These are phyloP conservation scores for Remorina albescens DNA, from an alignment of 2,797 vertebrate species.

Conservation along the genomic window DNA sequence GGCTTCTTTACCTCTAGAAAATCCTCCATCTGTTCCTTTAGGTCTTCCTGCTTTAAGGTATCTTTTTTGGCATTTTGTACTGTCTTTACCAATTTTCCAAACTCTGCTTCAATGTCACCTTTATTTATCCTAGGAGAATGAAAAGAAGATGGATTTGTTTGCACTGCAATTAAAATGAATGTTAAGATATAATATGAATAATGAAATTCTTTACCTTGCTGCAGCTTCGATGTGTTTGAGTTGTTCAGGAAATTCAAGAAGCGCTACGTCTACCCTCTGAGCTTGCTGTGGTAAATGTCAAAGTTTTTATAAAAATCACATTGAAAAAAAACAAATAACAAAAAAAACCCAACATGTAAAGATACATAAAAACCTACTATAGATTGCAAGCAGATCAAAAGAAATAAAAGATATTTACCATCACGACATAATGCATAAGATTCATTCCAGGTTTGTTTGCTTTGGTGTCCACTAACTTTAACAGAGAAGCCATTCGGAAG, in stretches of 20 bases:
- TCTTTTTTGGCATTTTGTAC: constrained; percentile 71
- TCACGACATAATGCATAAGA: constrained; percentile 91
- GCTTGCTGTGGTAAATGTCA: constrained; percentile 82
- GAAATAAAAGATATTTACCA: constrained; percentile 75
- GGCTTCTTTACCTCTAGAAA: constrained; percentile 79
- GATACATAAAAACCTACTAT: not conserved
- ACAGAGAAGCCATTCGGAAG: constrained; percentile 87
- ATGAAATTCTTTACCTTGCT: constrained; percentile 73
- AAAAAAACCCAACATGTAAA: constrained; percentile 1
- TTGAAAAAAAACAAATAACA: constrained; percentile 12
- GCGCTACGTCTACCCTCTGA: constrained; percentile 78
- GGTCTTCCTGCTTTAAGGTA: constrained; percentile 77
- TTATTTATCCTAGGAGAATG: constrained; percentile 79
- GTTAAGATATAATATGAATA: not conserved
- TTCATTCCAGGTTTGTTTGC: constrained; percentile 90
- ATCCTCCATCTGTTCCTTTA: constrained; percentile 81
- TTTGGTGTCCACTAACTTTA: constrained; percentile 88
- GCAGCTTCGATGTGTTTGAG: constrained; percentile 83
- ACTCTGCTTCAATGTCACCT: constrained; percentile 83
- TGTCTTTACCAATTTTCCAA: constrained; percentile 75
- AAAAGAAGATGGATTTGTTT: not conserved
- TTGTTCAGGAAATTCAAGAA: constrained; percentile 84
- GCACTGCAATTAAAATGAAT: not conserved
- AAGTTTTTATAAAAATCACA: constrained; percentile 16
- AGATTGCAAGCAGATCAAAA: not conserved